Percentiles rank a stretch among this genome's conserved stretches.
These are phyloP conservation scores for Volucella zonaria DNA, from an alignment of 2,888 invertebrate genomes.

Conservation along the genomic window DNA sequence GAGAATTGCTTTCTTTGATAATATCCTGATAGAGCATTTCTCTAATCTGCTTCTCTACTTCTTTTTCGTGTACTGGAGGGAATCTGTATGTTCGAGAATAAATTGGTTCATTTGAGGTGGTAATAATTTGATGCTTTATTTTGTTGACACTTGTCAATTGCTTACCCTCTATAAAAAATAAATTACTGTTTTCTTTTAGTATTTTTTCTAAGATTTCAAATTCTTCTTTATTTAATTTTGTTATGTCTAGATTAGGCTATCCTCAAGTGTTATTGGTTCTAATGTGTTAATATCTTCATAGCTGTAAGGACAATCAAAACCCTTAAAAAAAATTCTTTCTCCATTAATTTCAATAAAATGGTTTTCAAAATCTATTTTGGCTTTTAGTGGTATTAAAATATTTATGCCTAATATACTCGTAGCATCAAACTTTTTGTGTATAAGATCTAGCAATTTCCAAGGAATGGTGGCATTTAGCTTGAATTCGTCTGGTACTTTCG, in stretches of 20 bases:
- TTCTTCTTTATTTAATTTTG: no score
- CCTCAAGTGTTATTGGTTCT: no score
- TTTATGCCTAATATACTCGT: constrained; percentile 13
- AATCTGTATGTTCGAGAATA: no score
- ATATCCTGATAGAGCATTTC: constrained; percentile 54
- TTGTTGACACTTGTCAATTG: no score
- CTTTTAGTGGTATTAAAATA: constrained; percentile 26
- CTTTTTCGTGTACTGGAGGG: no score
- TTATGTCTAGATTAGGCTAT: neutral
- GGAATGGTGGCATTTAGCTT: constrained; percentile 16
- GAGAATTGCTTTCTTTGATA: constrained; percentile 47
- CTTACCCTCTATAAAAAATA: no score
- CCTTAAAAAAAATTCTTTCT: no score
- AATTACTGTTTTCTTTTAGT: no score
- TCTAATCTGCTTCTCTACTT: constrained; percentile 20
- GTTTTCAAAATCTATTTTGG: constrained; percentile 29
- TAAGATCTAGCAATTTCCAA: constrained; percentile 7
- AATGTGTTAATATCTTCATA: no score
- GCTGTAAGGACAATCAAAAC: no score
- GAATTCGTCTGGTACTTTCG: constrained; percentile 36
- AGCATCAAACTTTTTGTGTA: constrained; percentile 25
- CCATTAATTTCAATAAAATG: constrained; percentile 2
- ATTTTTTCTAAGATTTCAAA: no score
- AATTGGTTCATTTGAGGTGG: neutral
- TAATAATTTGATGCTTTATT: no score